These are phyloP conservation scores for Syrista parreyssii DNA, from an alignment of 2,888 invertebrate genomes.

Conservation along the genomic window DNA sequence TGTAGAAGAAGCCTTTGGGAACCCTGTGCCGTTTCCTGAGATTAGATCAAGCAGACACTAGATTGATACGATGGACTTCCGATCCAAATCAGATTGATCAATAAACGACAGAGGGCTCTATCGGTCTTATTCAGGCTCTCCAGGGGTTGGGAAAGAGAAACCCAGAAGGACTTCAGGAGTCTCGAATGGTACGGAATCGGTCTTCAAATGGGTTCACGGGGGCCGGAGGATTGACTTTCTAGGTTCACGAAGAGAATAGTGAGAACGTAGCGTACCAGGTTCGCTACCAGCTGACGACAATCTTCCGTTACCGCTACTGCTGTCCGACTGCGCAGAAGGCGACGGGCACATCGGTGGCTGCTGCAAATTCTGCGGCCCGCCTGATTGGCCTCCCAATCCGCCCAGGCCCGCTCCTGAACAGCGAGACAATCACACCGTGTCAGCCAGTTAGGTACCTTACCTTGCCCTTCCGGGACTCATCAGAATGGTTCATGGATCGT, in stretches of 20 bases:
- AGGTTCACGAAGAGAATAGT: conserved; percentile 1
- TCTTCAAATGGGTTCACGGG: not conserved
- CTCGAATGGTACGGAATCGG: not conserved
- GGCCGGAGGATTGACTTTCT: not conserved
- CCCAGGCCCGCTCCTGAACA: conserved; percentile 59
- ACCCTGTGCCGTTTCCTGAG: not conserved
- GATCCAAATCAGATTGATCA: not conserved
- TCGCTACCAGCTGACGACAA: conserved; percentile 85
- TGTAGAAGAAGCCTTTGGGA: not conserved
- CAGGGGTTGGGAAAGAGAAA: not conserved
- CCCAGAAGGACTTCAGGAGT: not conserved
- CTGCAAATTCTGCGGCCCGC: conserved; percentile 65
- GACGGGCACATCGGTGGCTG: conserved; percentile 81
- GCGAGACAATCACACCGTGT: conserved; percentile 1
- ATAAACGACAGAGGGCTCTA: not conserved
- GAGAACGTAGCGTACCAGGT: conserved; percentile 66
- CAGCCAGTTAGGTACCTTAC: not conserved
- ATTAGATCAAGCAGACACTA: not conserved
- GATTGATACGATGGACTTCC: not conserved
- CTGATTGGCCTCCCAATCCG: conserved; percentile 61
- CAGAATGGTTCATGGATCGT: not conserved
- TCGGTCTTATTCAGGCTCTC: not conserved
- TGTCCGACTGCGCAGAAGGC: conserved; percentile 88
- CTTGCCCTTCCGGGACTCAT: not conserved
- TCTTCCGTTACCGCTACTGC: conserved; percentile 83